Percentiles rank a stretch among this genome's conserved stretches.
Conservation (phyloP, 2,797 vertebrate species). For the Oreortyx pictus region DNA sequence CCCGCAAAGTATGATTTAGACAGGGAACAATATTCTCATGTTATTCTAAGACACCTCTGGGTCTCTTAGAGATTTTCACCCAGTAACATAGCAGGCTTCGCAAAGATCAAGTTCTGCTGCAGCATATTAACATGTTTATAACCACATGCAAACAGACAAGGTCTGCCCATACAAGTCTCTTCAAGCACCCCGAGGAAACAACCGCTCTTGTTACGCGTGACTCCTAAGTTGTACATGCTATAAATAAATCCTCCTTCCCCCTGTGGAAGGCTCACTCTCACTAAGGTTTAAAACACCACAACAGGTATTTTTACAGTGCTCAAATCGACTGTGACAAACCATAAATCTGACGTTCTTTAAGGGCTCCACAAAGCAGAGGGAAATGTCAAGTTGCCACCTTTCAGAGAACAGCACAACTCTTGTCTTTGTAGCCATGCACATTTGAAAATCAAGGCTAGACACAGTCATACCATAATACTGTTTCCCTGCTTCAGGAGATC, state of each 20-base stretch:
- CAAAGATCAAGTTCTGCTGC: not conserved
- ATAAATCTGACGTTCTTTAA: not conserved
- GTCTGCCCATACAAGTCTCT: not conserved
- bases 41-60: not conserved
- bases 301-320: not conserved
- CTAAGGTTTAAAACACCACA: not conserved
- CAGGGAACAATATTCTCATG: not conserved
- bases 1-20: not conserved
- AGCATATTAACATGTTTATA: not conserved
- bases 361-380: not conserved
- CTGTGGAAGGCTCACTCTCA: not conserved
- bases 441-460: not conserved
- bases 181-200: not conserved
- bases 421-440: not conserved
- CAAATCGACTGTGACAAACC: not conserved
- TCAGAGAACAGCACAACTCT: not conserved
- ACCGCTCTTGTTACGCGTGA: not conserved
- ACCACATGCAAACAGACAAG: not conserved
- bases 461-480: fast-evolving
- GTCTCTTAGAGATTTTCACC: not conserved
- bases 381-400: not conserved
- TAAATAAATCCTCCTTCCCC: not conserved
- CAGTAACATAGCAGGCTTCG: not conserved
- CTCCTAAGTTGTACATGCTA: not conserved
- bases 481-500: not conserved